phyloP scores from a whole-genome alignment of 35 echinoderm and acorn worm genomes.

The Holothuria glaberrima region DNA sequence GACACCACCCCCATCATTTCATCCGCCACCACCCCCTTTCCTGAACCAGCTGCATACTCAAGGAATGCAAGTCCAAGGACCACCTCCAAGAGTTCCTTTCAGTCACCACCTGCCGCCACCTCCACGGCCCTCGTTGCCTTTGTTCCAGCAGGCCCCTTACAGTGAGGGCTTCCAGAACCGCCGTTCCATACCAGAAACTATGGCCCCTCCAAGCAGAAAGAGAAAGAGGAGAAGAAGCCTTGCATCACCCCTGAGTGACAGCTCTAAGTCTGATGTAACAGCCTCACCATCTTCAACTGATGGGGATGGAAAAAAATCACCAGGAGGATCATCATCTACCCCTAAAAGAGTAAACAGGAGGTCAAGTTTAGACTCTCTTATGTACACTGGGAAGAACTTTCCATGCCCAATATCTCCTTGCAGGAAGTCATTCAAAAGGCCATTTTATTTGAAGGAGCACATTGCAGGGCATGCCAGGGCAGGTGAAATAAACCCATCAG shows the following conservation, averaged over 20 bases:
- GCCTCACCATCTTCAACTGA: slow-evolving; percentile 19
- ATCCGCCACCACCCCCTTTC: neutral
- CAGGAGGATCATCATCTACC: slow-evolving; percentile 7
- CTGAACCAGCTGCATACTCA: neutral
- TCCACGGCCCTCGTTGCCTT: neutral
- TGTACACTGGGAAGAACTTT: slow-evolving; percentile 15
- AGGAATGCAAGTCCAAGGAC: neutral
- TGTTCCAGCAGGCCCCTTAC: slow-evolving; percentile 1
- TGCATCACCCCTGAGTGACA: no score
- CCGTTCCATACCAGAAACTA: no score
- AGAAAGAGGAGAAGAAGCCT: no score
- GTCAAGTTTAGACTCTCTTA: neutral
- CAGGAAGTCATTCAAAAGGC: slow-evolving; percentile 42
- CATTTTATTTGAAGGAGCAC: slow-evolving; percentile 41
- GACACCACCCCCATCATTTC: slow-evolving; percentile 14
- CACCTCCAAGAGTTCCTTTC: neutral
- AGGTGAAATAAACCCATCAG: slow-evolving; percentile 13
- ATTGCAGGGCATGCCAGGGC: slow-evolving; percentile 16
- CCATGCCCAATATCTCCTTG: slow-evolving; percentile 50
- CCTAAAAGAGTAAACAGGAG: neutral
- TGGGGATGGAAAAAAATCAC: slow-evolving; percentile 15
- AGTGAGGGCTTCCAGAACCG: no score
- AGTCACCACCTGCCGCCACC: neutral
- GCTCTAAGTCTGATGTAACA: neutral
- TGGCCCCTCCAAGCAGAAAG: no score